A percentile compares a stretch with the other conserved stretches of the same genome.
Evolutionary conservation across 2,888 invertebrate genomes (phyloP).

Genomic region (Metellina segmentata): DNA sequence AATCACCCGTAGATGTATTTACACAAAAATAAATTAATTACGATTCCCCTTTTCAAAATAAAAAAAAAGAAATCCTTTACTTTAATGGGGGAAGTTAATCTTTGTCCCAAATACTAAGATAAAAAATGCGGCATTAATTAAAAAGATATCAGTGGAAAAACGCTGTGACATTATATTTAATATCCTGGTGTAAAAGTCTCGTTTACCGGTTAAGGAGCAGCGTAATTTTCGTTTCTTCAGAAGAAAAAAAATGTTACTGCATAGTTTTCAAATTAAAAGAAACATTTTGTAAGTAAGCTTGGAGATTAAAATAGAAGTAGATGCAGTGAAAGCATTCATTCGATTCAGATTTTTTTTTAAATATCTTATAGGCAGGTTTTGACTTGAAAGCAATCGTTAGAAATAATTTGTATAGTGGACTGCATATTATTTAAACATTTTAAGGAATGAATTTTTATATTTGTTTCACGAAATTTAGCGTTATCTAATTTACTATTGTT

Average conservation of each 20-base stretch:
- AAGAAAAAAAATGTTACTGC: background rate
- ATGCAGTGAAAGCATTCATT: no score
- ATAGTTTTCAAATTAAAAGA: background rate
- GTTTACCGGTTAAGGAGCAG: background rate
- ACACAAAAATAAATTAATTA: background rate
- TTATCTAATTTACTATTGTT: no score
- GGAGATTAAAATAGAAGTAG: background rate
- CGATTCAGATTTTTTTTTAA: no score
- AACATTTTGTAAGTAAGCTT: background rate
- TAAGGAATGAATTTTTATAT: no score
- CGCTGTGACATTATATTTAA: background rate
- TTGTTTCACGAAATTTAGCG: no score
- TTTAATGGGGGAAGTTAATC: background rate
- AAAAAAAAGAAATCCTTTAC: background rate
- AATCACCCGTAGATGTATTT: background rate
- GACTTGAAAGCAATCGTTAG: no score
- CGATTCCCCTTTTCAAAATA: background rate
- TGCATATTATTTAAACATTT: no score
- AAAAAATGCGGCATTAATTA: background rate
- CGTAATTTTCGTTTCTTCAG: background rate
- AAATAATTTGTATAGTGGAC: no score
- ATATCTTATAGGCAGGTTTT: no score
- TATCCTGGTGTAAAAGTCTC: background rate
- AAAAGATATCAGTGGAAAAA: background rate
- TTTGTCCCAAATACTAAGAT: background rate